phyloP scores from a whole-genome alignment of 2,888 invertebrate genomes.

The Torymus tubicola region DNA sequence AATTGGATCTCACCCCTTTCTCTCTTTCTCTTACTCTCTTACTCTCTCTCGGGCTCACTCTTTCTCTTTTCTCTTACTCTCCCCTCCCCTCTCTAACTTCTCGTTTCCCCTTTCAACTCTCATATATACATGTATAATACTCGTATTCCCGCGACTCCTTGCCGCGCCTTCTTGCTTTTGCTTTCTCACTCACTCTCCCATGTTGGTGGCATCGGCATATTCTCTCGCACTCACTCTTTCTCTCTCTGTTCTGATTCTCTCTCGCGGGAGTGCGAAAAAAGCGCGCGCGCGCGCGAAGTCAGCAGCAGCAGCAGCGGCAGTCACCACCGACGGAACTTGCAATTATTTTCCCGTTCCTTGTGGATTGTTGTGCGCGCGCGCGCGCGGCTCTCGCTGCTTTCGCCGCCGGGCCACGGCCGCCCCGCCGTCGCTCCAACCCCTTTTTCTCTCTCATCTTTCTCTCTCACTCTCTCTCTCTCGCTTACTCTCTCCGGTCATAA shows the following conservation, averaged over 20 bases:
- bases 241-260: slow-evolving; percentile 49
- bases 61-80: slow-evolving; percentile 39
- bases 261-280: slow-evolving; percentile 61
- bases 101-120: slow-evolving; percentile 23
- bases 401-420: slow-evolving; percentile 49
- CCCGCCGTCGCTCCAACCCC: slow-evolving; percentile 16
- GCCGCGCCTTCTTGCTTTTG: slow-evolving; percentile 26
- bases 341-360: slow-evolving; percentile 75
- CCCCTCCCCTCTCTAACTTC: slow-evolving; percentile 55
- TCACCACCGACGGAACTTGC: slow-evolving; percentile 71
- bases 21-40: slow-evolving; percentile 52
- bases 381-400: slow-evolving; percentile 67
- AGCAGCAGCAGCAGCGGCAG: slow-evolving; percentile 40
- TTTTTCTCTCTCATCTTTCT: slow-evolving; percentile 40
- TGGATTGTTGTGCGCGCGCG: slow-evolving; percentile 75
- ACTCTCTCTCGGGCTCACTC: slow-evolving; percentile 45
- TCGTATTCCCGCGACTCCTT: slow-evolving; percentile 37
- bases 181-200: slow-evolving; percentile 12
- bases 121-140: slow-evolving; percentile 4
- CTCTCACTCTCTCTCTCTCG: slow-evolving; percentile 51
- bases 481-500: slow-evolving; percentile 57
- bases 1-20: slow-evolving; percentile 72
- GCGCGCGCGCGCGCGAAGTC: slow-evolving; percentile 64
- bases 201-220: slow-evolving; percentile 17
- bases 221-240: slow-evolving; percentile 54